Conservation (phyloP, 2,888 invertebrate genomes). For the Caenorhabditis angaria region DNA sequence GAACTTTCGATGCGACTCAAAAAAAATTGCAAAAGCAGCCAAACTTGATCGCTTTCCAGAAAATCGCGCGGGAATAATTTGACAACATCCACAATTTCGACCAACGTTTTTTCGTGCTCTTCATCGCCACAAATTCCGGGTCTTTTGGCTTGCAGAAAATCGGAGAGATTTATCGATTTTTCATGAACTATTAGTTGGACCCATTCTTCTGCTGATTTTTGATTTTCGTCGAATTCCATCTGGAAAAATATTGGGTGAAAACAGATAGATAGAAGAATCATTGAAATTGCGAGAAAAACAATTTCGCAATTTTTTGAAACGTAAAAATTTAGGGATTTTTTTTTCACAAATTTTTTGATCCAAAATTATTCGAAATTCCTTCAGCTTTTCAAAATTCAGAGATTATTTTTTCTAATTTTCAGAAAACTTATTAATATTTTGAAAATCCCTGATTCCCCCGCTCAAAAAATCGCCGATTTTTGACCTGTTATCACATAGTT, state of each 20-base stretch:
- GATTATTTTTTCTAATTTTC: no score
- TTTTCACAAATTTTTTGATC: no score
- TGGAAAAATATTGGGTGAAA: slow-evolving; percentile 5
- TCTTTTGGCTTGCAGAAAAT: slow-evolving; percentile 10
- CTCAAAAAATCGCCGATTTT: no score
- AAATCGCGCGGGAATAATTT: slow-evolving; percentile 31
- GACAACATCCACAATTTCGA: slow-evolving; percentile 39
- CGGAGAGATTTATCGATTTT: background rate
- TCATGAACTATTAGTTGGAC: slow-evolving; percentile 3
- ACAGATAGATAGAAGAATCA: no score
- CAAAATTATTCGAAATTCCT: no score
- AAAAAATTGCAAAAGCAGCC: slow-evolving; percentile 55
- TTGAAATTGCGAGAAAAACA: no score
- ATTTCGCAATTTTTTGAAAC: no score
- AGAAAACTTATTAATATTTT: no score
- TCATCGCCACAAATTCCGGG: slow-evolving; percentile 23
- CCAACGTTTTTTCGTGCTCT: slow-evolving; percentile 22
- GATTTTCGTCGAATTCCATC: slow-evolving; percentile 8
- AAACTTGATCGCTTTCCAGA: slow-evolving; percentile 40
- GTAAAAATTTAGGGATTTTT: no score
- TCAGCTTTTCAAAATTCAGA: no score
- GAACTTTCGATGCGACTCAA: slow-evolving; percentile 54
- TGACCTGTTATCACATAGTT: no score
- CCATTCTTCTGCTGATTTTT: slow-evolving; percentile 16
- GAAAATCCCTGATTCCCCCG: no score